Conservation (phyloP, 2,888 invertebrate genomes). For the Nipponacmea schrenckii region DNA sequence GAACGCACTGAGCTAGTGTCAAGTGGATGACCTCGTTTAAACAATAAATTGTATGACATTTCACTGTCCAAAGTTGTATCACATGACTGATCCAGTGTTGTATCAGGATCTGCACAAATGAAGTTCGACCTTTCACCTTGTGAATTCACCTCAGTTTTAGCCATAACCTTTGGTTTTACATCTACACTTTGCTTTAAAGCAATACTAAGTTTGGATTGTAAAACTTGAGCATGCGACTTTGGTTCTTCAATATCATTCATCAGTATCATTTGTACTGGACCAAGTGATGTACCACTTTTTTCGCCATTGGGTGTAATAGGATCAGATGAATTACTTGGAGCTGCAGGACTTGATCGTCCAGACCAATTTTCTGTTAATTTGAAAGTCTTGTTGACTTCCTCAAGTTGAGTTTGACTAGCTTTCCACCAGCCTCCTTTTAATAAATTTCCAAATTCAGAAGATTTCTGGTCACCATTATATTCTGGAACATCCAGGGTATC, state of each 20-base stretch:
- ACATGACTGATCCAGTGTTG: slow-evolving; percentile 15
- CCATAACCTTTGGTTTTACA: background rate
- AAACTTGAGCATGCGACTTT: background rate
- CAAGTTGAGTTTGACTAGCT: slow-evolving; percentile 33
- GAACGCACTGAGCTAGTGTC: slow-evolving; percentile 56
- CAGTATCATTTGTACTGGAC: background rate
- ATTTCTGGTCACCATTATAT: slow-evolving; percentile 1
- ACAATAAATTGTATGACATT: slow-evolving; percentile 44
- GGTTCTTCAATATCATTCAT: background rate
- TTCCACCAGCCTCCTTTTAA: slow-evolving; percentile 48
- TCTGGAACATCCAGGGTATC: slow-evolving; percentile 21
- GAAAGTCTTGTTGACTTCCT: slow-evolving; percentile 25
- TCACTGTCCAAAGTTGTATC: slow-evolving; percentile 33
- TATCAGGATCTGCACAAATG: background rate
- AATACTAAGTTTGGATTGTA: background rate
- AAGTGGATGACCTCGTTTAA: slow-evolving; percentile 45
- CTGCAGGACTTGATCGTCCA: slow-evolving; percentile 15
- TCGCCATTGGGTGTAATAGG: background rate
- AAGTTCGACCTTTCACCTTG: background rate
- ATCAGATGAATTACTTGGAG: background rate
- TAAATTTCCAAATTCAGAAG: slow-evolving; percentile 19
- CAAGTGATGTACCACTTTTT: background rate
- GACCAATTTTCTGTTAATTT: slow-evolving; percentile 12
- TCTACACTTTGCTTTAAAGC: slow-evolving; percentile 3
- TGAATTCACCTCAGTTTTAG: background rate